Evolutionary conservation across 2,797 vertebrate genomes (phyloP).

Genomic region (Botia kubotai): DNA sequence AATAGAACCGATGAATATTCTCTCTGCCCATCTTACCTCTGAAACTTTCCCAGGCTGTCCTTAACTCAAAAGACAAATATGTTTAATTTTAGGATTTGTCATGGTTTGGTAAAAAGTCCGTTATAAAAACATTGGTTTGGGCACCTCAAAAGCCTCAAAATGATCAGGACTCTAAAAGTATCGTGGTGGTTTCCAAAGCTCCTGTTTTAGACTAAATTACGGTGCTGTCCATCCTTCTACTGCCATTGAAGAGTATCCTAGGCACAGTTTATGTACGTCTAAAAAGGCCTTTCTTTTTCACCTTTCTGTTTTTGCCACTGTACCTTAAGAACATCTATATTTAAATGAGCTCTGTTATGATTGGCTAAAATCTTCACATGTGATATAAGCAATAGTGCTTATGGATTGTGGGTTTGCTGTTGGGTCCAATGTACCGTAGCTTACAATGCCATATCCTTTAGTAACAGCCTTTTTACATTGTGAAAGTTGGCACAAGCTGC

Average conservation of each 20-base stretch:
- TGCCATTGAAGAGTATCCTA: constrained; percentile 45
- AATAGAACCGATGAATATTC: not conserved
- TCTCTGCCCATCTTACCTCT: not conserved
- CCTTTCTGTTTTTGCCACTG: not conserved
- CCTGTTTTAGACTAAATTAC: constrained; percentile 65
- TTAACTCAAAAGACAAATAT: constrained; percentile 43
- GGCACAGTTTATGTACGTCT: constrained; percentile 36
- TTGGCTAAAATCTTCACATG: not conserved
- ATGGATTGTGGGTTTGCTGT: not conserved
- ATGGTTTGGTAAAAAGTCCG: constrained; percentile 47
- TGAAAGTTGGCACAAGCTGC: not conserved
- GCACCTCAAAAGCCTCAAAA: constrained; percentile 16
- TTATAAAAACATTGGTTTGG: constrained; percentile 49
- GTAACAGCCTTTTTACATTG: not conserved
- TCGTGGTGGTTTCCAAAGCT: constrained; percentile 52
- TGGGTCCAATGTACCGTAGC: not conserved
- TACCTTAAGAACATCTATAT: not conserved
- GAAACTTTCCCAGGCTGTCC: constrained; percentile 32
- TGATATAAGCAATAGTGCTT: not conserved
- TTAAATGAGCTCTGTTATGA: not conserved
- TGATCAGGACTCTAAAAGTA: constrained; percentile 47
- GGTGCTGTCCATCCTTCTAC: constrained; percentile 50
- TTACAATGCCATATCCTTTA: not conserved
- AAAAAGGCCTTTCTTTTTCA: not conserved
- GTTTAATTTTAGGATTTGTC: constrained; percentile 56